Evolutionary conservation across 2,888 invertebrate genomes (phyloP).

Genomic region (Phortica magna): DNA sequence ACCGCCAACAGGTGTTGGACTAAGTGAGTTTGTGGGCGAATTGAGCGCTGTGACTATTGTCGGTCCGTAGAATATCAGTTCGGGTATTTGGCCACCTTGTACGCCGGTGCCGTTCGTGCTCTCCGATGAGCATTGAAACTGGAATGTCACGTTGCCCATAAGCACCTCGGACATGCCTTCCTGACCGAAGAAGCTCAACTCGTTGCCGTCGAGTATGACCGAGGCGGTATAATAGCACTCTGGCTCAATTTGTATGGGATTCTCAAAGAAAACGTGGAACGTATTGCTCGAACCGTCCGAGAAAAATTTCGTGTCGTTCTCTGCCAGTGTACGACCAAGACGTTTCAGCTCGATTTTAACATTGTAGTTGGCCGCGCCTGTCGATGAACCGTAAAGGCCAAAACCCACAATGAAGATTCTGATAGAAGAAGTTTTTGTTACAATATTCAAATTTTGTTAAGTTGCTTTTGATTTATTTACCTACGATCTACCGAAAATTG

Average conservation of each 20-base stretch:
- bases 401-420: conserved; percentile 97
- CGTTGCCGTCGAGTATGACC: conserved; percentile 95
- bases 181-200: conserved; percentile 97
- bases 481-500: conserved; percentile 96
- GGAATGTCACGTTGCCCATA: conserved; percentile 95
- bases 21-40: conserved; percentile 75
- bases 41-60: conserved; percentile 79
- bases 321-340: conserved; percentile 91
- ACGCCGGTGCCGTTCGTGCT: conserved; percentile 98
- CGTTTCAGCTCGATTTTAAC: conserved; percentile 96
- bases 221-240: conserved; percentile 97
- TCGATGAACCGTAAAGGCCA: conserved; percentile 96
- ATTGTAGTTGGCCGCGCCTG: conserved; percentile 95
- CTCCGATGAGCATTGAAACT: conserved; percentile 98
- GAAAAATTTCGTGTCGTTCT: conserved; percentile 95
- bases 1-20: conserved; percentile 70
- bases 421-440: background rate
- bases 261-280: conserved; percentile 91
- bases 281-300: conserved; percentile 98
- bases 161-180: conserved; percentile 97
- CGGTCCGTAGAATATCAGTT: conserved; percentile 96
- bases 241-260: conserved; percentile 91
- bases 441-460: background rate
- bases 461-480: conserved; percentile 45
- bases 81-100: conserved; percentile 98